Evolutionary conservation across 2,888 invertebrate species (phyloP).

Genomic region (Leucozona laternaria): DNA sequence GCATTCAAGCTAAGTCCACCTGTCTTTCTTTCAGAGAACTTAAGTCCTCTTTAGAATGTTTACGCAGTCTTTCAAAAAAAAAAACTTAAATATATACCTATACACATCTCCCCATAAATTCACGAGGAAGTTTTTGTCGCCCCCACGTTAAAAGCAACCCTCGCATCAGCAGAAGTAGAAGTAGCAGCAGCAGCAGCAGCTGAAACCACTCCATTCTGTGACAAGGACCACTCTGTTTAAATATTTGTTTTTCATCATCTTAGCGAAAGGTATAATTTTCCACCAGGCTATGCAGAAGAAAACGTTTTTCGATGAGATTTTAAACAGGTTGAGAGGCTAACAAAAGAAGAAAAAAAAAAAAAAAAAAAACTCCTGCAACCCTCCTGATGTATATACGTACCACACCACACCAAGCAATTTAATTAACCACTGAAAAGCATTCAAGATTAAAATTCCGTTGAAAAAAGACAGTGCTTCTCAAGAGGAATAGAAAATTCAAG

Average conservation of each 20-base stretch:
- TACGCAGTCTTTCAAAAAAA: constrained; percentile 31
- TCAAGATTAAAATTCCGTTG: constrained; percentile 18
- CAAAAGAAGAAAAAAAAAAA: constrained; percentile 10
- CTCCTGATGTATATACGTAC: background rate
- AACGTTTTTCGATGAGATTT: constrained; percentile 56
- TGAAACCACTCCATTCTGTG: constrained; percentile 44
- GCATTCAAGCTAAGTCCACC: constrained; percentile 22
- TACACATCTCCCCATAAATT: constrained; percentile 23
- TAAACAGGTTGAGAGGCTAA: constrained; percentile 33
- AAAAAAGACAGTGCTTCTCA: background rate
- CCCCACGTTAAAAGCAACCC: constrained; percentile 34
- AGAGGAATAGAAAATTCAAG: constrained; percentile 12
- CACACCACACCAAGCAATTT: constrained; percentile 47
- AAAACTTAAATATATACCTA: constrained; percentile 4
- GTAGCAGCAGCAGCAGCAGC: background rate
- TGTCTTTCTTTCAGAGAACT: constrained; percentile 29
- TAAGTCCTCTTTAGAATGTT: constrained; percentile 47
- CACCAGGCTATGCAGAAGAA: constrained; percentile 52
- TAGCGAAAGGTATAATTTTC: constrained; percentile 45
- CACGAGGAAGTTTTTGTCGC: background rate
- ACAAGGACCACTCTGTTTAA: constrained; percentile 55
- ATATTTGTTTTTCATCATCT: constrained; percentile 69
- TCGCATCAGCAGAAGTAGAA: background rate
- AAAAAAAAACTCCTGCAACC: background rate
- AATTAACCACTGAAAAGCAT: constrained; percentile 56